These are phyloP conservation scores for Perca schrenkii DNA, from an alignment of 2,113 vertebrate genomes.

Conservation along the genomic window DNA sequence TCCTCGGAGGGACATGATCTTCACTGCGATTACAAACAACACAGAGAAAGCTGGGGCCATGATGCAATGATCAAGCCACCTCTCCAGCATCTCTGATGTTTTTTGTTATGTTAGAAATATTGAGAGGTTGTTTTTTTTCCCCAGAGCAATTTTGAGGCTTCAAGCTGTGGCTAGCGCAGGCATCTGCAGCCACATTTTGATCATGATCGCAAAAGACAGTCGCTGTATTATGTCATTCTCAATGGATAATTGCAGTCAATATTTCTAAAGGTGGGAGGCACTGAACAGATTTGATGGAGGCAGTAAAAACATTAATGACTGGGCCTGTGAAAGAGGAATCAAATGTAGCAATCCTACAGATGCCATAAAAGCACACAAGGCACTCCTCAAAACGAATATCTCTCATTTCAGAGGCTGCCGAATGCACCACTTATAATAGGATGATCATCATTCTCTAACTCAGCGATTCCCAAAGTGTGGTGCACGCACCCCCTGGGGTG, in stretches of 20 bases:
- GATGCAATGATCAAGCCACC: constrained; percentile 18
- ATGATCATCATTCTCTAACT: background rate
- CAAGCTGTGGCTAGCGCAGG: constrained; percentile 37
- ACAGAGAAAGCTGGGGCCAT: constrained; percentile 28
- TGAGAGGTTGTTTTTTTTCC: constrained; percentile 2
- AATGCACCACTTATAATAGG: constrained; percentile 1
- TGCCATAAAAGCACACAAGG: constrained; percentile 59
- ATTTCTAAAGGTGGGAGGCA: constrained; percentile 62
- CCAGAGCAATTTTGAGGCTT: constrained; percentile 39
- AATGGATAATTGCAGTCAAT: constrained; percentile 67
- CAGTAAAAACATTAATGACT: constrained; percentile 69
- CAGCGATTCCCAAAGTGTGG: too few species aligned
- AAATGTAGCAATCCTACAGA: constrained; percentile 60
- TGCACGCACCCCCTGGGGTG: too few species aligned
- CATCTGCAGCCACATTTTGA: constrained; percentile 45
- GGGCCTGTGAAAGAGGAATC: constrained; percentile 55
- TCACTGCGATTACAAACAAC: constrained; percentile 64
- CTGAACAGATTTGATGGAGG: constrained; percentile 63
- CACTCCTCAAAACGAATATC: constrained; percentile 57
- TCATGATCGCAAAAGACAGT: constrained; percentile 60
- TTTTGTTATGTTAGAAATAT: constrained; percentile 25
- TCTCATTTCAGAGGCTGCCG: constrained; percentile 52
- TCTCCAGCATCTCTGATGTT: constrained; percentile 5
- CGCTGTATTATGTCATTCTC: constrained; percentile 53
- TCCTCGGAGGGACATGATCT: constrained; percentile 71